These are phyloP conservation scores for Platycnemis pennipes DNA, from an alignment of 2,888 invertebrate species.

Conservation along the genomic window DNA sequence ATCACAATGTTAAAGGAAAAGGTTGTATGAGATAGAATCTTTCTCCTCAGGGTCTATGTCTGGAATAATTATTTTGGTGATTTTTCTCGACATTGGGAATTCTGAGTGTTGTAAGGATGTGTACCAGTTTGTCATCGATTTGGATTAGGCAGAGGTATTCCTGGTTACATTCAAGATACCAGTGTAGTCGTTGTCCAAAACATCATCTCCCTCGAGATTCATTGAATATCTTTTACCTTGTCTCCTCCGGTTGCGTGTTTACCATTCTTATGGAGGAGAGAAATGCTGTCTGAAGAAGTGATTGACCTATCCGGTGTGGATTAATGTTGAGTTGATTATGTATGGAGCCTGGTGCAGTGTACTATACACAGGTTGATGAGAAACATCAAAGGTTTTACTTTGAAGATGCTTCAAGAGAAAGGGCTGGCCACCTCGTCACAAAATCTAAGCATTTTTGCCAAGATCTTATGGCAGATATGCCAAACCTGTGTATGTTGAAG, in stretches of 20 bases:
- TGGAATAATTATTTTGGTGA: slow-evolving; percentile 13
- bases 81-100: neutral
- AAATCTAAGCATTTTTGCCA: neutral
- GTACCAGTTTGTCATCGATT: neutral
- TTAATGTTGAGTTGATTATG: slow-evolving; percentile 47
- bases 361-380: slow-evolving; percentile 41
- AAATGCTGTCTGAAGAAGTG: neutral
- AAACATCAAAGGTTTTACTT: slow-evolving; percentile 1
- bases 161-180: neutral
- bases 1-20: slow-evolving; percentile 36
- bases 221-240: neutral
- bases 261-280: no score
- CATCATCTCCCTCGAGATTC: neutral
- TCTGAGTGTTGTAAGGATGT: slow-evolving; percentile 11
- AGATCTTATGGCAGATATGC: neutral
- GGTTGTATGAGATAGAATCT: slow-evolving; percentile 53
- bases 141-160: neutral
- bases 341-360: slow-evolving; percentile 65
- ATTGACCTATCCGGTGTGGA: neutral
- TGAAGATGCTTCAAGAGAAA: neutral
- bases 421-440: neutral
- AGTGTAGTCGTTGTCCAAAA: neutral
- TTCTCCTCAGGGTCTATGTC: slow-evolving; percentile 16
- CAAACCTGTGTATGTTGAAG: neutral
- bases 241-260: neutral